phyloP scores from a whole-genome alignment of 2,888 invertebrate species.

The Rhogogaster chlorosoma region DNA sequence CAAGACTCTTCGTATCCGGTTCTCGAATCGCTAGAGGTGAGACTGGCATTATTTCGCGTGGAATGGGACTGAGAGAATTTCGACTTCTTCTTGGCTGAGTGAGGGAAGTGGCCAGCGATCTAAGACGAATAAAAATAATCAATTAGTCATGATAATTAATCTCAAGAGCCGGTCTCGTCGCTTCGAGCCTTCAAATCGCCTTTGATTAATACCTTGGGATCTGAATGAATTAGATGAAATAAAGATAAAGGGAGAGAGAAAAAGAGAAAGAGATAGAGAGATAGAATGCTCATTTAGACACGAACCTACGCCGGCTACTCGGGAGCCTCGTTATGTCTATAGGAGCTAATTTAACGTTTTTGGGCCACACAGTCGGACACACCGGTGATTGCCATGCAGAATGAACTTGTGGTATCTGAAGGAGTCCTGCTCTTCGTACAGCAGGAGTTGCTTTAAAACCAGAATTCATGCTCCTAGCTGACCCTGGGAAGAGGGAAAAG shows the following conservation, averaged over 20 bases:
- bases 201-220: slow-evolving; percentile 2
- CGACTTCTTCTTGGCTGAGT: slow-evolving; percentile 61
- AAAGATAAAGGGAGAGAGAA: neutral
- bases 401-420: slow-evolving; percentile 66
- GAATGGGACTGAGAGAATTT: slow-evolving; percentile 71
- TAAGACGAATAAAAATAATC: slow-evolving; percentile 34
- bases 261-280: neutral
- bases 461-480: slow-evolving; percentile 60
- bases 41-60: slow-evolving; percentile 60
- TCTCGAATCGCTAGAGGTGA: slow-evolving; percentile 60
- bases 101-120: slow-evolving; percentile 62
- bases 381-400: slow-evolving; percentile 73
- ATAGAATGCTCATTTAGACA: neutral
- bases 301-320: slow-evolving; percentile 70
- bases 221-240: slow-evolving; percentile 9
- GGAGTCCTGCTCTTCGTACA: slow-evolving; percentile 62
- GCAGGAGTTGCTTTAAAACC: slow-evolving; percentile 60
- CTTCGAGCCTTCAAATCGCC: neutral
- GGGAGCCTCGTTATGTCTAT: slow-evolving; percentile 71
- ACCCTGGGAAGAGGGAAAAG: slow-evolving; percentile 53
- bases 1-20: slow-evolving; percentile 58
- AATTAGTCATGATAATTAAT: neutral
- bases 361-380: slow-evolving; percentile 70
- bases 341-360: slow-evolving; percentile 74
- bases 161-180: neutral